phyloP scores from a whole-genome alignment of 1,140 invertebrate genomes.

The Adoxophyes honmai region DNA sequence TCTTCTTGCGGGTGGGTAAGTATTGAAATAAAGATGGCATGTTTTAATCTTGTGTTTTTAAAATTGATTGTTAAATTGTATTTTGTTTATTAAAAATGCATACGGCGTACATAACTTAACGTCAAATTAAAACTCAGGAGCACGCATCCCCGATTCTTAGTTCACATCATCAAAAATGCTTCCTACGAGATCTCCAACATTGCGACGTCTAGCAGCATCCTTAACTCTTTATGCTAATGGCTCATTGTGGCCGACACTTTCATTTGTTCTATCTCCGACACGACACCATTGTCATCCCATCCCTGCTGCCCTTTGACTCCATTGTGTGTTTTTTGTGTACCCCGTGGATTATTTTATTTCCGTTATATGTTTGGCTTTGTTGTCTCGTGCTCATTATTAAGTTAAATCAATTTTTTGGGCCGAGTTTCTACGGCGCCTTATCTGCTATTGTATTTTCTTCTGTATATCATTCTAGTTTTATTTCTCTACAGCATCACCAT shows the following conservation, averaged over 20 bases:
- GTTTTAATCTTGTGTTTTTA: too few relatives aligned
- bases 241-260: constrained; percentile 55
- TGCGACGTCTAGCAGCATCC: constrained; percentile 21
- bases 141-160: background rate
- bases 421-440: constrained; percentile 4
- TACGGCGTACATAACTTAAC: too few relatives aligned
- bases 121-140: too few relatives aligned
- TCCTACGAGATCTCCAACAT: background rate
- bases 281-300: constrained; percentile 56
- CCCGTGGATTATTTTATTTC: constrained; percentile 71
- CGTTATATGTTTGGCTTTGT: constrained; percentile 61
- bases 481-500: too few relatives aligned
- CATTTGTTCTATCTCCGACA: constrained; percentile 62
- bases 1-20: too few relatives aligned
- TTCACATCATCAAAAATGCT: background rate
- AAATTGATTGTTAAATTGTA: too few relatives aligned
- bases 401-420: constrained; percentile 38
- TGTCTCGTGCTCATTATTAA: constrained; percentile 49
- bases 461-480: too few relatives aligned
- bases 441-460: background rate
- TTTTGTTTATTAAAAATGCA: too few relatives aligned
- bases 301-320: constrained; percentile 64
- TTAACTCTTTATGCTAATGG: constrained; percentile 64
- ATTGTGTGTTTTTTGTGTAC: constrained; percentile 74
- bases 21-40: too few relatives aligned